Evolutionary conservation across 2,113 vertebrate species (phyloP), one percentile per base, ranked within the genome.

Genomic region (Scomber colias): DNA sequence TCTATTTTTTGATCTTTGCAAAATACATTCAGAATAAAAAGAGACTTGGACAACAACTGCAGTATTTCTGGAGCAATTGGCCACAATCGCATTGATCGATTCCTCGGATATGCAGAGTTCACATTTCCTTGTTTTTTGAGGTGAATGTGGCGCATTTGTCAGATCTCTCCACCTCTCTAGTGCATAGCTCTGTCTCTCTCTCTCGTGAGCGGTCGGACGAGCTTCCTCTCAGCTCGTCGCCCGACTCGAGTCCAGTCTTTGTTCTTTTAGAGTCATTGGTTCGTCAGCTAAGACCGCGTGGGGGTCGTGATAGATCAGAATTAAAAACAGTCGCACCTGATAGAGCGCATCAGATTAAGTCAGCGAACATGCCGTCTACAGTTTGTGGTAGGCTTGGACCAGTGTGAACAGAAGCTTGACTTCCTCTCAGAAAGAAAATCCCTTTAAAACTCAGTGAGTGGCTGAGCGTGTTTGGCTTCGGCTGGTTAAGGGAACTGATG

Each of bases 21-120:
- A 76, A 77, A 74, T 91, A 92, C 93, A 93, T 94, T 94, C 93
- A 92, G 53, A 77, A 50, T 31, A 44, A 40, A 27, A 40, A 62
- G 63, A 69, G 55, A 82, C 69, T 82, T 70, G 77, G 81, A 75
- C 64, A 35, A 65, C 59, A 48, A 78, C 75, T 76, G 85, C 75
- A 31, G 70, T 50, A 21, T 77, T 66, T 75, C 65, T 3, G 2
- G 54, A 66, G 70, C 21, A 11, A 50, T 62, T 49, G 62, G 72
- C 78, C 66, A 45, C 73, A 64, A 60, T 66, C 27, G 4, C 31
- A 15, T 65, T 3, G 66, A 82, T 82, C 55, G 31, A 59, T 60
- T 73, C 16, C 62, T 56, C 35, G 61, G 83, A 86, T 83, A 77
- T 77, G 81, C 72, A 54, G 15, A 24, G 64, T 82, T 93, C 87